Conservation (phyloP, 2,113 vertebrate genomes). For the Lutjanus erythropterus region DNA sequence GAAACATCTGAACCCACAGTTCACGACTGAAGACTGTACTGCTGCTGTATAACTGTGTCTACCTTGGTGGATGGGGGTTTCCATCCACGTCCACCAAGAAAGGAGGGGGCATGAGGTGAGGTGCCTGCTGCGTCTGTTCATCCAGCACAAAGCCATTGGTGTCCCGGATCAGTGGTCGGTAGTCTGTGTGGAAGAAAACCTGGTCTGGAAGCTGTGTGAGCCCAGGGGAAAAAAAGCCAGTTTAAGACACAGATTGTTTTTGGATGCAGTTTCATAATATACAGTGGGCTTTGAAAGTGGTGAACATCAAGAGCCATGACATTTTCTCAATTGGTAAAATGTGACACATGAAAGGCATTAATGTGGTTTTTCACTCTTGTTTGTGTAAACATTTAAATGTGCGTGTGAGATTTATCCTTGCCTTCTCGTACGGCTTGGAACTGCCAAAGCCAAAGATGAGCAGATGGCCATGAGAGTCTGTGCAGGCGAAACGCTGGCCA, state of each 20-base stretch:
- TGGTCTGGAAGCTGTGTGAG: constrained; percentile 94
- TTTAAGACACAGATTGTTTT: not conserved
- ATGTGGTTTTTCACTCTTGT: not conserved
- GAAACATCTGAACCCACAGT: not conserved
- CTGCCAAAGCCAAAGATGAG: constrained; percentile 97
- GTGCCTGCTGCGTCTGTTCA: constrained; percentile 98
- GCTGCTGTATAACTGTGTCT: constrained; percentile 9
- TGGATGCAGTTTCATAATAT: not conserved
- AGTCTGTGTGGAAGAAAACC: constrained; percentile 99
- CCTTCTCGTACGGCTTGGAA: constrained; percentile 95
- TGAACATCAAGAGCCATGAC: not conserved
- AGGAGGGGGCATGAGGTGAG: constrained; percentile 98
- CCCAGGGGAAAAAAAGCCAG: not conserved
- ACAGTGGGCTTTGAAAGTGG: not conserved
- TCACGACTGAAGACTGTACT: not conserved
- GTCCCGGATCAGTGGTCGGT: constrained; percentile 94
- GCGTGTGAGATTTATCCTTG: constrained; percentile 59
- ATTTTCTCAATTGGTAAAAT: not conserved
- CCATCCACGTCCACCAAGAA: constrained; percentile 98
- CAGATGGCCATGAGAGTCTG: constrained; percentile 97
- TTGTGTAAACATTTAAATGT: constrained; percentile 1
- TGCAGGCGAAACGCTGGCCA: constrained; percentile 96
- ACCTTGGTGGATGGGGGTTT: constrained; percentile 95
- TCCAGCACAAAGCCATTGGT: constrained; percentile 95
- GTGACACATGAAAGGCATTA: not conserved